A percentile compares a stretch with the other conserved stretches of the same genome.
These are phyloP conservation scores for Macrophya alboannulata DNA, from an alignment of 2,888 invertebrate genomes.

Conservation along the genomic window DNA sequence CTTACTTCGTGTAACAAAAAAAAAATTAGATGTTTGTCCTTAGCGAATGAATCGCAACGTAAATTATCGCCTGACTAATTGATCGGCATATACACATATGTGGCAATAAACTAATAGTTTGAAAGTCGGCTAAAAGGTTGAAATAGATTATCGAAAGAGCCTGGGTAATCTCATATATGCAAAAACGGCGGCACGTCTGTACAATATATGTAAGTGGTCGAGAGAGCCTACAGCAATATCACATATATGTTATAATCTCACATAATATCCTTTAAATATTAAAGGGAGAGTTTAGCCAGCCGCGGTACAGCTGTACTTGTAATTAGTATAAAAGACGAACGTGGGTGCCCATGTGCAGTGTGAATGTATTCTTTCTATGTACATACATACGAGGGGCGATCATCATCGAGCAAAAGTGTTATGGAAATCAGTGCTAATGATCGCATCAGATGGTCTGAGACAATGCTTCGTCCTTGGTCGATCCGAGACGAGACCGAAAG, in stretches of 20 bases:
- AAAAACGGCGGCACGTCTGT: not conserved
- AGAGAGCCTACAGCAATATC: not conserved
- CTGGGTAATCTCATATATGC: constrained; percentile 7
- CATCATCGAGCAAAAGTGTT: constrained; percentile 27
- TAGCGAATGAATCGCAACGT: not conserved
- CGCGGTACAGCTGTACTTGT: not conserved
- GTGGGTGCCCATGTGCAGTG: not conserved
- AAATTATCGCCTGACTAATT: not conserved
- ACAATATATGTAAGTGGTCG: not conserved
- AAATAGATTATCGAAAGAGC: constrained; percentile 6
- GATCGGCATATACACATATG: not conserved
- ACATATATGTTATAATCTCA: not conserved
- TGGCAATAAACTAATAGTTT: not conserved
- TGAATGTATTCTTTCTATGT: no score
- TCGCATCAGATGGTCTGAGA: constrained; percentile 48
- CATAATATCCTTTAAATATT: not conserved
- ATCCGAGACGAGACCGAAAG: constrained; percentile 47
- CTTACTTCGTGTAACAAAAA: not conserved
- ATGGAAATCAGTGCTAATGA: constrained; percentile 52
- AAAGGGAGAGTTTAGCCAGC: not conserved
- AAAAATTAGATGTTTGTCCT: not conserved
- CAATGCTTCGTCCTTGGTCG: constrained; percentile 46
- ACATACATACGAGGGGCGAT: not conserved
- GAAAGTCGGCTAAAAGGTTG: constrained; percentile 12
- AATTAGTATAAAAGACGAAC: not conserved